Evolutionary conservation across 2,888 invertebrate species (phyloP).

Genomic region (Tenthredo notha): DNA sequence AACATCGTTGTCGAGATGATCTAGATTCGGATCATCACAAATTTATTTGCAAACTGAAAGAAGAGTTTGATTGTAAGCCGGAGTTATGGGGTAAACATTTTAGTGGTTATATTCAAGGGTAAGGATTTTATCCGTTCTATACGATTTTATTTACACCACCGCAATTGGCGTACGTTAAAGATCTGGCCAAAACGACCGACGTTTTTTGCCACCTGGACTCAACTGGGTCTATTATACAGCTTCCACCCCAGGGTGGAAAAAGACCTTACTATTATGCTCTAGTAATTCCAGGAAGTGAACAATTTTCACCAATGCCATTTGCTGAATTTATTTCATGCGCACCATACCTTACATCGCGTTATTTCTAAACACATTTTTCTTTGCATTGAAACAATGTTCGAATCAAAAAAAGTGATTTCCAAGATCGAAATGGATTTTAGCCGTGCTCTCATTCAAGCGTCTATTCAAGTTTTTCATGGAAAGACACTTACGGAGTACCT

Average conservation of each 20-base stretch:
- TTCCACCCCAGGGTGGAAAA: background rate
- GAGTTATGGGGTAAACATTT: background rate
- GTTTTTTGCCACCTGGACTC: slow-evolving; percentile 52
- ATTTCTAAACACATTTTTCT: background rate
- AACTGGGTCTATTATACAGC: background rate
- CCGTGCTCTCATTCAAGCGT: slow-evolving; percentile 6
- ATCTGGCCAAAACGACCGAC: background rate
- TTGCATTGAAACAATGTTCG: background rate
- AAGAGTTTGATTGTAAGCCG: background rate
- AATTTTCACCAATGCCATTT: slow-evolving; percentile 29
- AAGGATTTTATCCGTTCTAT: slow-evolving; percentile 44
- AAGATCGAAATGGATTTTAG: slow-evolving; percentile 46
- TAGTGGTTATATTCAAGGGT: slow-evolving; percentile 40
- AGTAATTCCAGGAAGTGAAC: slow-evolving; percentile 9
- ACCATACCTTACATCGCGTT: background rate
- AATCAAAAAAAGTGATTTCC: background rate
- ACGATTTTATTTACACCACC: slow-evolving; percentile 38
- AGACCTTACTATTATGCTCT: slow-evolving; percentile 36
- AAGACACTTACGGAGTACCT: slow-evolving; percentile 17
- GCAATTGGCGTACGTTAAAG: slow-evolving; percentile 46
- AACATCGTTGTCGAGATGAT: slow-evolving; percentile 36
- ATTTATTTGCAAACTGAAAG: background rate
- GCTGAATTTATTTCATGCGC: slow-evolving; percentile 44
- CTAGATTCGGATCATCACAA: slow-evolving; percentile 42
- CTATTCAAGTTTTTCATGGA: background rate